Percentiles rank a stretch among this genome's conserved stretches.
Evolutionary conservation across 92 coral and sea anemone genomes (phyloP).

Genomic region (Parazoanthus darwini): DNA sequence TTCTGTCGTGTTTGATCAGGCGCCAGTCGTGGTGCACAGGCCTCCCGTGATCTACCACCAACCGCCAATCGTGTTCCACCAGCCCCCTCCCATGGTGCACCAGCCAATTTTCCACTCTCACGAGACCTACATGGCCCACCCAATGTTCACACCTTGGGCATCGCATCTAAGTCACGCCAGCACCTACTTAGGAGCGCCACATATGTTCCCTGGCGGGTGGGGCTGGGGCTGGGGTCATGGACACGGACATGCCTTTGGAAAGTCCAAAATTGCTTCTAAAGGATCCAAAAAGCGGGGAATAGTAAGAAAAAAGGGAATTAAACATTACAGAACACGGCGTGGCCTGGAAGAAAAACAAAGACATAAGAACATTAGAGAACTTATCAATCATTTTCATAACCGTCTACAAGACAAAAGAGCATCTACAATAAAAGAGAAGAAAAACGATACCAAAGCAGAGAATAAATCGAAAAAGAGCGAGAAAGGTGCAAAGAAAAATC

Average conservation of each 20-base stretch:
- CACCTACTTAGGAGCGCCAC: slow-evolving; percentile 79
- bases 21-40: slow-evolving; percentile 84
- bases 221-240: slow-evolving; percentile 64
- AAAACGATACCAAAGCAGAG: slow-evolving; percentile 17
- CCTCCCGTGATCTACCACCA: slow-evolving; percentile 89
- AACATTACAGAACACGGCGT: slow-evolving; percentile 42
- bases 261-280: slow-evolving; percentile 66
- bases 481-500: slow-evolving; percentile 74
- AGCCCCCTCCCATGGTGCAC: slow-evolving; percentile 89
- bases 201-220: slow-evolving; percentile 68
- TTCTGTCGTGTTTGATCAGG: slow-evolving; percentile 84
- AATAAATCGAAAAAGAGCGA: slow-evolving; percentile 44
- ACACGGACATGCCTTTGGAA: slow-evolving; percentile 71
- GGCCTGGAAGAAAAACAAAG: slow-evolving; percentile 19
- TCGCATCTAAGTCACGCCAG: slow-evolving; percentile 69
- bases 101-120: slow-evolving; percentile 85
- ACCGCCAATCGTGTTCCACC: slow-evolving; percentile 87
- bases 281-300: neutral
- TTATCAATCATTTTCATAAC: neutral
- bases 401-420: neutral
- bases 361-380: neutral
- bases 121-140: slow-evolving; percentile 82
- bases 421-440: neutral
- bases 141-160: slow-evolving; percentile 65
- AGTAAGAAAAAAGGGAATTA: neutral